Conservation (phyloP, 1,140 invertebrate genomes). For the Teleopsis dalmanni region DNA sequence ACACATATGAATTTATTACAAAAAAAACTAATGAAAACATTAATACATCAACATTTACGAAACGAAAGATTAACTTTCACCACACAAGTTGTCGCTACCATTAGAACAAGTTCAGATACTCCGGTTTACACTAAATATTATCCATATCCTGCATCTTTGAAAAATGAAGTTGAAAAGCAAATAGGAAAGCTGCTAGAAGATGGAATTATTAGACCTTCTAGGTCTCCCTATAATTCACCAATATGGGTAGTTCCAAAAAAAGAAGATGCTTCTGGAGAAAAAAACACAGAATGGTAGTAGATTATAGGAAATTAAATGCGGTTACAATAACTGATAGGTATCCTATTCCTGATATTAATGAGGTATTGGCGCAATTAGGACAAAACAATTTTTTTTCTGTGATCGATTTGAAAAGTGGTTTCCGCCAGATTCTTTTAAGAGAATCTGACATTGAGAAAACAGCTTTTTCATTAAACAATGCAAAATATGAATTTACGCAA, state of each 20-base stretch:
- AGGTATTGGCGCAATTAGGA: conserved; percentile 43
- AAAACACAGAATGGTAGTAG: conserved; percentile 35
- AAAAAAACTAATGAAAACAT: too few species aligned
- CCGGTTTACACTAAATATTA: too few species aligned
- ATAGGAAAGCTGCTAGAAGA: too few species aligned
- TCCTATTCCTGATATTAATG: conserved; percentile 48
- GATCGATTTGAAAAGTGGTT: conserved; percentile 46
- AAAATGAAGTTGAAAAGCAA: too few species aligned
- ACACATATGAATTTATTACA: too few species aligned
- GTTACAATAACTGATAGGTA: conserved; percentile 41
- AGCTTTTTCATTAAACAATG: conserved; percentile 33
- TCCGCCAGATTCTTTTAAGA: conserved; percentile 43
- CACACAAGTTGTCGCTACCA: too few species aligned
- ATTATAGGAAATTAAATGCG: conserved; percentile 33
- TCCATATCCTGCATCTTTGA: too few species aligned
- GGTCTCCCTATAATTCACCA: too few species aligned
- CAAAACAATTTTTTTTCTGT: conserved; percentile 40
- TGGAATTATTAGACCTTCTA: too few species aligned
- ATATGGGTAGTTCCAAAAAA: conserved; percentile 15
- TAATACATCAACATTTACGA: too few species aligned
- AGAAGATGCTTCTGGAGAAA: conserved; percentile 18
- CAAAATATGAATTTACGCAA: not conserved
- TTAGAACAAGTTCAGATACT: too few species aligned
- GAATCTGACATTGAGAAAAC: conserved; percentile 34
- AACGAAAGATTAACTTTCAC: too few species aligned